phyloP scores from a whole-genome alignment of 2,797 vertebrate species.

The Hippoglossus hippoglossus region DNA sequence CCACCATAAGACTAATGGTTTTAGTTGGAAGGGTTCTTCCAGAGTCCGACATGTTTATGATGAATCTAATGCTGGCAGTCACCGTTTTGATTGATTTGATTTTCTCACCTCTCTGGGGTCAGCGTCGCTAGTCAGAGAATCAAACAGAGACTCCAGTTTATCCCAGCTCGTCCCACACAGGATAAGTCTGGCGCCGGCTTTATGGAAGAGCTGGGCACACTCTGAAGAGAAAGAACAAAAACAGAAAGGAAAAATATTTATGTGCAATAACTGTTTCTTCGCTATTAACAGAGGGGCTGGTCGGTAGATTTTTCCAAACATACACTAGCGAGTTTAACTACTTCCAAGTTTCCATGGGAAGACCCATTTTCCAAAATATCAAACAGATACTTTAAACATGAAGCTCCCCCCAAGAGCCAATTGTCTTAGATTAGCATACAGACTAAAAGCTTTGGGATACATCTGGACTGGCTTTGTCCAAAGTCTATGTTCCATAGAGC shows the following conservation, averaged over 20 bases:
- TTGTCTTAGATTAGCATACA: too few relatives aligned
- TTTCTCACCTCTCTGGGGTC: conserved; percentile 89
- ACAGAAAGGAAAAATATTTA: background rate
- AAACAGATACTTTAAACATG: too few relatives aligned
- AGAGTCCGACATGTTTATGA: conserved; percentile 14
- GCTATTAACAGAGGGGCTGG: background rate
- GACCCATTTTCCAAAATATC: too few relatives aligned
- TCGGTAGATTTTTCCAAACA: background rate
- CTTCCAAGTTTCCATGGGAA: background rate
- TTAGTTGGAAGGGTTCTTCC: background rate
- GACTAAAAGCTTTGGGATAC: too few relatives aligned
- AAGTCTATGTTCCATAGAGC: too few relatives aligned
- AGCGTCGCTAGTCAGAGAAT: conserved; percentile 86
- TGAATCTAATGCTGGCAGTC: background rate
- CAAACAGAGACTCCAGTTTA: conserved; percentile 90
- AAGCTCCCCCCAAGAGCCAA: too few relatives aligned
- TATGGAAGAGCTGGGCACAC: conserved; percentile 91
- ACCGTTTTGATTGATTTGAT: background rate
- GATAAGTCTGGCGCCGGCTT: conserved; percentile 91
- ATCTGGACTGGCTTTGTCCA: too few relatives aligned
- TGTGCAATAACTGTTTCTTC: too few relatives aligned
- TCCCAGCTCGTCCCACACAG: conserved; percentile 93
- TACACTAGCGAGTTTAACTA: background rate
- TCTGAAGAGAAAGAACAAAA: conserved; percentile 77
- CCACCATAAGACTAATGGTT: too few relatives aligned